Evolutionary conservation across 1,140 invertebrate species (phyloP).

Genomic region (Gonioctena quinquepunctata): DNA sequence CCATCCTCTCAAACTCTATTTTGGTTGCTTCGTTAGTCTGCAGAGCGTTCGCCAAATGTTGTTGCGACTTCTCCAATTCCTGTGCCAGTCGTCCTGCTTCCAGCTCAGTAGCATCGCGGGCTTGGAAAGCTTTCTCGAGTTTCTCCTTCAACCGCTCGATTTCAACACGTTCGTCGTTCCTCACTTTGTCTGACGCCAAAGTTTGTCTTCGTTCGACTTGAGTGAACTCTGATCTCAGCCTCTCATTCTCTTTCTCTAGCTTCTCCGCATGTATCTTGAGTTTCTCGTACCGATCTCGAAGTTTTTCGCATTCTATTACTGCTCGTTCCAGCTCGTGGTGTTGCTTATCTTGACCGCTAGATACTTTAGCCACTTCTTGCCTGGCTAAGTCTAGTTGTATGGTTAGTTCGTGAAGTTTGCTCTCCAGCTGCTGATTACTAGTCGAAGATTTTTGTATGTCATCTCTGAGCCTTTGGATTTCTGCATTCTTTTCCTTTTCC

Average conservation of each 20-base stretch:
- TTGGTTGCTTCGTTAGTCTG: constrained; percentile 77
- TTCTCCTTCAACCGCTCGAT: constrained; percentile 83
- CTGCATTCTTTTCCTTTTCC: constrained; percentile 74
- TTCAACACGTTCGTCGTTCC: constrained; percentile 68
- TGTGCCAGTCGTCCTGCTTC: constrained; percentile 83
- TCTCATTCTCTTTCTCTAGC: constrained; percentile 75
- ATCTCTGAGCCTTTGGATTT: constrained; percentile 67
- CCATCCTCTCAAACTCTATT: constrained; percentile 82
- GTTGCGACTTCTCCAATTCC: constrained; percentile 83
- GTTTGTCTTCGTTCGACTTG: constrained; percentile 69
- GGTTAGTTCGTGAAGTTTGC: constrained; percentile 76
- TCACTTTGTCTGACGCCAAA: constrained; percentile 64
- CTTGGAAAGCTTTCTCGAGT: constrained; percentile 80
- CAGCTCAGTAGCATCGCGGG: constrained; percentile 78
- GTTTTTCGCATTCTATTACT: constrained; percentile 83
- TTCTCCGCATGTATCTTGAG: constrained; percentile 70
- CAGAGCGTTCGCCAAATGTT: constrained; percentile 78
- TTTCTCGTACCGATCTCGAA: constrained; percentile 82
- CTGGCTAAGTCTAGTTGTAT: constrained; percentile 79
- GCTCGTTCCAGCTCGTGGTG: constrained; percentile 76
- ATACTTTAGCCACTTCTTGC: constrained; percentile 74
- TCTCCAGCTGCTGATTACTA: constrained; percentile 72
- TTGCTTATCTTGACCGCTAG: constrained; percentile 75
- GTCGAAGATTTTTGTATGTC: constrained; percentile 73
- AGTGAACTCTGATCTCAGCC: constrained; percentile 69